A percentile compares a stretch with the other conserved stretches of the same genome.
Conservation (phyloP, 2,888 invertebrate species). For the Athalia rosae region DNA sequence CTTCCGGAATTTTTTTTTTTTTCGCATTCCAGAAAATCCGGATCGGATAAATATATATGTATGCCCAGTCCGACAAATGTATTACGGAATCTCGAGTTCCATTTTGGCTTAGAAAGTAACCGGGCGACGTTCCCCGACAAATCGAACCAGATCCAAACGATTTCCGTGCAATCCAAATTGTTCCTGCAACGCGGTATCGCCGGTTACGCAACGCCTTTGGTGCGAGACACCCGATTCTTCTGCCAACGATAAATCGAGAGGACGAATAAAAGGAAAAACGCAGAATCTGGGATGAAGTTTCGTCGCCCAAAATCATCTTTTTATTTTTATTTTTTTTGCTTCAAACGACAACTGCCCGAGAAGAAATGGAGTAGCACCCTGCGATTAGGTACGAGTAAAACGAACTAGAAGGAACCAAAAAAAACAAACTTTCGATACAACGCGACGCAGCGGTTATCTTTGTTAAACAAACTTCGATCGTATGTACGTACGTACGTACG, state of each 20-base stretch:
- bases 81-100: slow-evolving; percentile 7
- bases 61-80: not conserved
- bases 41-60: not conserved
- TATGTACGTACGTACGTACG: no score
- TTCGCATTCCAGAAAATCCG: slow-evolving; percentile 15
- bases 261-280: no score
- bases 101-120: slow-evolving; percentile 19
- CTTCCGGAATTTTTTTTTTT: slow-evolving; percentile 2
- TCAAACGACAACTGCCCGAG: not conserved
- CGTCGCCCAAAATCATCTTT: no score
- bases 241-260: not conserved
- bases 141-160: slow-evolving; percentile 24
- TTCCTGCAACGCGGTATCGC: no score
- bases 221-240: slow-evolving; percentile 1
- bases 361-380: not conserved
- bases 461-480: no score
- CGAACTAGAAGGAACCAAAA: not conserved
- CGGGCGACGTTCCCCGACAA: not conserved
- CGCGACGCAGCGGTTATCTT: not conserved
- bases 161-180: slow-evolving; percentile 3
- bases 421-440: not conserved
- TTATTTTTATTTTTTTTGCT: no score
- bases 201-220: no score
- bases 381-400: not conserved
- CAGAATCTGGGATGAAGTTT: no score